Evolutionary conservation across 2,797 vertebrate genomes (phyloP).

Genomic region (Peromyscus aztecus): DNA sequence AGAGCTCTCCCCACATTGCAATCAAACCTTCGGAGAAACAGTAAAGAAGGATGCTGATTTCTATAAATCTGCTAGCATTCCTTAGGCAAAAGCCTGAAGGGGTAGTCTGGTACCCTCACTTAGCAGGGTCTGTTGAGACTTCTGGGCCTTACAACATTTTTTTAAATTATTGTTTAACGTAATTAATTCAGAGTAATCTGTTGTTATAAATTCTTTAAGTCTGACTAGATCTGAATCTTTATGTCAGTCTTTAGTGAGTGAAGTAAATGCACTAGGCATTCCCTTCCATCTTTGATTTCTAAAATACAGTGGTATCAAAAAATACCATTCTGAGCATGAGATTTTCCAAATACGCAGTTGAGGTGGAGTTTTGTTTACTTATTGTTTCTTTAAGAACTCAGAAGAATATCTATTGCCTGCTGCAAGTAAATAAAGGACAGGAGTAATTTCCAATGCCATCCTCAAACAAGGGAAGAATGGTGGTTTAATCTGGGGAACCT

Average conservation of each 20-base stretch:
- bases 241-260: background rate
- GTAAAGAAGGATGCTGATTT: background rate
- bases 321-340: background rate
- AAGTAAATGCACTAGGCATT: background rate
- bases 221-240: background rate
- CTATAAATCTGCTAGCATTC: background rate
- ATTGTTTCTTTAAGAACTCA: background rate
- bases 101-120: background rate
- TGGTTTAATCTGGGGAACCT: background rate
- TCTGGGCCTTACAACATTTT: background rate
- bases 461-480: background rate
- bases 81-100: background rate
- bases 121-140: background rate
- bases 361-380: background rate
- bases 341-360: background rate
- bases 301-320: background rate
- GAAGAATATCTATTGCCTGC: background rate
- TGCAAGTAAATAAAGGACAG: background rate
- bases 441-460: background rate
- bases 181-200: background rate
- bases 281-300: background rate
- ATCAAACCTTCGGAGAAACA: constrained; percentile 38
- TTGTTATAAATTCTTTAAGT: background rate
- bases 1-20: background rate
- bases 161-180: background rate